Evolutionary conservation across 1,140 invertebrate genomes (phyloP), one percentile per base, ranked within the genome.

Genomic region (Centruroides vittatus): DNA sequence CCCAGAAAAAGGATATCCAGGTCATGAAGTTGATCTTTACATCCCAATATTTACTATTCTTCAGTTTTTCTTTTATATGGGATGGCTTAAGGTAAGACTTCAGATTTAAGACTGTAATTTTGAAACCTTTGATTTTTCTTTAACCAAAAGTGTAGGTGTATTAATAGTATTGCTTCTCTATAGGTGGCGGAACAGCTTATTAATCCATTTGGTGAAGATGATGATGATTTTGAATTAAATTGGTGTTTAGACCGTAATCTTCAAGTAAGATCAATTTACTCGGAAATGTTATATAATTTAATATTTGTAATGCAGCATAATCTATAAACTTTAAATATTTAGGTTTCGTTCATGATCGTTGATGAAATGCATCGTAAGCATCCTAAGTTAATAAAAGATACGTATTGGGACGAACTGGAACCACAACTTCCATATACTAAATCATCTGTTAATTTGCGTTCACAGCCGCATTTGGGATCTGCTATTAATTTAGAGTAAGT

Each of bases 31-130:
- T 47, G 69, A 70, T 62, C 57, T 69, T 35, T 69, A 65, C 55
- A 55, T 66, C 57, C 70, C 63, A 35, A 60, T 75, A 70, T 68
- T 72, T 50, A 69, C 66, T n/a, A 64, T 67, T 73, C 81, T 82
- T 55, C 78, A 93, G 88, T 96, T 96, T 73, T 89, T 91, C 72
- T 96, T 96, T 75, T 97, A 95, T 78, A 86, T 96, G 68, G 93
- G 93, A 23, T 96, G 93, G 93, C 74, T 97, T 41, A 68, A 73
- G 60, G 69, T 70, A 58, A 36, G 11, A 12, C 8, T 41, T 41
- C 41, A 41, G 5, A 41, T 35, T 5, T 6, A 41, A 8, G 8
- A 41, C 3, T 0, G 23, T 23, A 23, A 23, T 1, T 23, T 23
- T 23, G 23, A 23, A 0, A 23, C 23, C 23, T 23, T 23, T 23